Evolutionary conservation across 2,888 invertebrate genomes (phyloP), one percentile per base, ranked within the genome.

Genomic region (Heliconius erato): DNA sequence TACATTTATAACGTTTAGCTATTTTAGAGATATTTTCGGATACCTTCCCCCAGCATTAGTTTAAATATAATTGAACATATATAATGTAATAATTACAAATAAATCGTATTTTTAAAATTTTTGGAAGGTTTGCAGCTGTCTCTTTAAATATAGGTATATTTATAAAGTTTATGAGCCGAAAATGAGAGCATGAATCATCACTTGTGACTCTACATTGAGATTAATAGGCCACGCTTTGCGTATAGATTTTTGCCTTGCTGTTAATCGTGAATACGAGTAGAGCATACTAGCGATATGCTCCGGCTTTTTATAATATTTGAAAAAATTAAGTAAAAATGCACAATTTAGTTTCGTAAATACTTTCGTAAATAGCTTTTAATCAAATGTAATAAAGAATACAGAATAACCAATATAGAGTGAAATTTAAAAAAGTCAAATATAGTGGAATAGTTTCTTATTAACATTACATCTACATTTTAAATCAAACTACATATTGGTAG

Each of bases 161-260:
- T 72, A 44, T 49, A 49, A 49, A 16, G 49, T 72, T 72, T 72
- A 72, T 72, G 44, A 40, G 72, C 6, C 49, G 72, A 49, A 72
- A 49, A 72, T 26, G 72, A 72, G 72, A 49, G 26, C 72, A 19
- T 49, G 26, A 72, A 49, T 72, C 69, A 71, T 11, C 44, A 72
- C 72, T 72, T 44, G 44, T 72, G 16, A 44, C 72, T 49, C 72
- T 49, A 44, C n/a, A 71, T 49, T 72, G 44, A 72, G 72, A 72
- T 72, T 72, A 49, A 44, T 72, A 72, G 72, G 72, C 26, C 72
- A 72, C 26, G n/a, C 72, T 72, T 72, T 72, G 26, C 44, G 32
- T 26, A 44, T n/a, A n/a, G 44, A 72, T 72, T 49, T 49, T 72
- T 72, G 11, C 23, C 5, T 12, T 35, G 35, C 35, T 35, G 35